phyloP scores from a whole-genome alignment of 2,888 invertebrate species.

The Parasteatoda lunata region DNA sequence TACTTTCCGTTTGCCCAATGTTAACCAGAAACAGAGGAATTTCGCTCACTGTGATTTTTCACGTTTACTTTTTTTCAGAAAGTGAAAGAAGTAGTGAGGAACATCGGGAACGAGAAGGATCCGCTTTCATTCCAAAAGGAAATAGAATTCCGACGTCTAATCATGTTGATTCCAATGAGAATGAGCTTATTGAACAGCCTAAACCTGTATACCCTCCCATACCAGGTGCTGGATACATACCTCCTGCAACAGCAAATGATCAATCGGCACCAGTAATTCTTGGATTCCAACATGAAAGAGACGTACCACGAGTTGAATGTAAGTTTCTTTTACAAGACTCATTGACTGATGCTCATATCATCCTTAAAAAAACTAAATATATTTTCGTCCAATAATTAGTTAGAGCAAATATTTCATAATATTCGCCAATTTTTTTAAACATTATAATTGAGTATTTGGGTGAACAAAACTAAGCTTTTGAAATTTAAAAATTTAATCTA shows the following conservation, averaged over 20 bases:
- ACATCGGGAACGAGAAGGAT: slow-evolving; percentile 28
- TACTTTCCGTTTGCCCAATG: too few species aligned
- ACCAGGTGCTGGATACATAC: slow-evolving; percentile 57
- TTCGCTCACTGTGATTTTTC: too few species aligned
- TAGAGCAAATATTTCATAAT: too few species aligned
- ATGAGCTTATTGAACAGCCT: slow-evolving; percentile 53
- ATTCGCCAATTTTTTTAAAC: too few species aligned
- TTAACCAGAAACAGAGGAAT: too few species aligned
- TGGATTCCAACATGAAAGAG: slow-evolving; percentile 52
- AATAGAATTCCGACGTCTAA: background rate
- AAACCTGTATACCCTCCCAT: slow-evolving; percentile 52
- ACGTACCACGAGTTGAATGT: slow-evolving; percentile 62
- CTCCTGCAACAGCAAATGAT: slow-evolving; percentile 37
- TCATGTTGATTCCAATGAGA: slow-evolving; percentile 42
- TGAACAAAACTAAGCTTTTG: too few species aligned
- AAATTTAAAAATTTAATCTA: too few species aligned
- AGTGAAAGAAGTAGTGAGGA: slow-evolving; percentile 24
- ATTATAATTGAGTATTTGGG: too few species aligned
- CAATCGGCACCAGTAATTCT: slow-evolving; percentile 48
- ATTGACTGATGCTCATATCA: too few species aligned
- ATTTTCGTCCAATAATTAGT: too few species aligned
- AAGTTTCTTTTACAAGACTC: background rate
- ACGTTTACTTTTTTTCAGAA: slow-evolving; percentile 10
- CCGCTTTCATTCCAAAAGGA: background rate
- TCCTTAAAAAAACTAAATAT: too few species aligned